Conservation (phyloP, 1,140 invertebrate genomes). For the Theocolax elegans region DNA sequence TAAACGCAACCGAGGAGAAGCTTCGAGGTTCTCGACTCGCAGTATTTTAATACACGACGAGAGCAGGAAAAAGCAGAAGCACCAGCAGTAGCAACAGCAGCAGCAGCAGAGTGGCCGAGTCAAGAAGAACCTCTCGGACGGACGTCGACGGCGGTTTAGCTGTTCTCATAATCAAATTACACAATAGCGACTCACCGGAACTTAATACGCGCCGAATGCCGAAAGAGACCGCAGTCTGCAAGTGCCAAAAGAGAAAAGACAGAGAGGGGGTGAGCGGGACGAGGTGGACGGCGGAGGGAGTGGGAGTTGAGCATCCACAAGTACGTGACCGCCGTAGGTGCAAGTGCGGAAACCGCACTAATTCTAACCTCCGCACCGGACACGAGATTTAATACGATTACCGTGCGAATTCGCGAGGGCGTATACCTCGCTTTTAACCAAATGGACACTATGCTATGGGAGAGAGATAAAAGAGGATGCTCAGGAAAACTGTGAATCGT, state of each 20-base stretch:
- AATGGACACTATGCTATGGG: neutral
- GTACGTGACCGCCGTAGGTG: conserved; percentile 6
- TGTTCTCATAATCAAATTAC: conserved; percentile 4
- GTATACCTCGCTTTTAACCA: conserved; percentile 8
- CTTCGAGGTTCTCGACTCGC: too few species aligned
- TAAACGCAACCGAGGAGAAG: too few species aligned
- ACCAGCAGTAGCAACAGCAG: too few species aligned
- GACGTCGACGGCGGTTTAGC: neutral
- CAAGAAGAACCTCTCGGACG: neutral
- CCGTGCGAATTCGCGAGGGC: conserved; percentile 14
- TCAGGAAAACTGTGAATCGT: too few species aligned
- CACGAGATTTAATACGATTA: conserved; percentile 39
- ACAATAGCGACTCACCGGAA: neutral
- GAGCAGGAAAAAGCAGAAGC: too few species aligned
- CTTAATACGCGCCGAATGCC: neutral
- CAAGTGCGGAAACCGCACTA: conserved; percentile 29
- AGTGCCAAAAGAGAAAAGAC: conserved; percentile 1
- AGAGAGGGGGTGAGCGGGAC: neutral
- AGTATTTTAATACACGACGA: too few species aligned
- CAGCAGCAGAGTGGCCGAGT: neutral
- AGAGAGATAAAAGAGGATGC: neutral
- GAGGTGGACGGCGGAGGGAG: neutral
- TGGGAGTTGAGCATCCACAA: neutral
- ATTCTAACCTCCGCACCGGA: conserved; percentile 28
- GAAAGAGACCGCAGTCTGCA: neutral